Evolutionary conservation across 2,888 invertebrate genomes (phyloP), one percentile per base, ranked within the genome.

Genomic region (Amphipyra tragopoginis): DNA sequence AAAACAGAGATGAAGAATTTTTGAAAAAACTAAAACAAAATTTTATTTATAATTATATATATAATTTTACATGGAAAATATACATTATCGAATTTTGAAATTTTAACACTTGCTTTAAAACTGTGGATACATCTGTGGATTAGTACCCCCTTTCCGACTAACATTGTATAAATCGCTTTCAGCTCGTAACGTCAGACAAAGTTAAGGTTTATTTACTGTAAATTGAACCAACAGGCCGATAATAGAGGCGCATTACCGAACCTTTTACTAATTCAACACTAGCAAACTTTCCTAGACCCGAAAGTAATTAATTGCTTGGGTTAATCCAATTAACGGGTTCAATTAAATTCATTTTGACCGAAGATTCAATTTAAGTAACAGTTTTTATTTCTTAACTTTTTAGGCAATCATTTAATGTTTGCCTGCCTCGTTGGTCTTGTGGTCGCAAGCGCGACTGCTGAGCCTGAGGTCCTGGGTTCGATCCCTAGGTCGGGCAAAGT

Each of bases 271-370:
- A 72, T 75, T 64, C 38, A 57, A 52, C 49, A 67, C 63, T 60
- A 61, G 21, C 26, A 45, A 75, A 77, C 60, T 73, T 75, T 80
- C 48, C 34, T 39, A 56, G 38, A 21, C 42, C 52, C 38, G 10
- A 70, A 75, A 75, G 67, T 72, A 79, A 77, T 74, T 74, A 76
- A 71, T 75, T 59, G 48, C 48, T 72, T 61, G 36, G 59, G 59
- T 58, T 68, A 68, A 77, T 65, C 55, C 59, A 73, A 79, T 80
- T 77, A 76, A 65, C 26, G 15, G 42, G 47, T 63, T 61, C 54
- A 61, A 61, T 70, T 54, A 55, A 68, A 72, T 58, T 62, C 39
- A 55, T 55, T 70, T 38, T 29, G 15, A 56, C 43, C 29, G 53
- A 56, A 61, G 60, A 65, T 70, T 68, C 42, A 43, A 70, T 77